Base-by-base conservation (phyloP, 2,797 vertebrate genomes). In the Parotocinclus haroldoi region DNA sequence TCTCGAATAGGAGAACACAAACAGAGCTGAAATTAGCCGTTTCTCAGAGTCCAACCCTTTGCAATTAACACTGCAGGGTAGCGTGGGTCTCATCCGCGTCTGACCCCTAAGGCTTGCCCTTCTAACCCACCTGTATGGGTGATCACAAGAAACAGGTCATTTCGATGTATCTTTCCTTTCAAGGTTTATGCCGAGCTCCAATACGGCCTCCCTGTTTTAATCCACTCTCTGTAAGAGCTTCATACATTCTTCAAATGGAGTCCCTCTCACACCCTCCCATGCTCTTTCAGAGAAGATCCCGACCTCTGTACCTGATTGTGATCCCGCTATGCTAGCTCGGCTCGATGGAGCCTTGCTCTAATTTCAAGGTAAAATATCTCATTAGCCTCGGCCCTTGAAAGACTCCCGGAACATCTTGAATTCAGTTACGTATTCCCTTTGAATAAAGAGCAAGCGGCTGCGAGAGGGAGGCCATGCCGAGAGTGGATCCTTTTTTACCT, bases 401-500 rank as follows among this genome's bases (percentile, higher is more conserved):
- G 87, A 86, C 78, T 86, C 82, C 82, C 78, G 81, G 45, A 83
- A 87, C 79, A 87, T 89, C 88, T 89, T 73, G 80, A 88, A 89
- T 90, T 89, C 88, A 91, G 86, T 90, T 87, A 86, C 81, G 85
- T 82, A 89, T 91, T 92, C 88, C 82, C 85, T 91, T 90, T 90
- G 89, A 89, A 87, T 88, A 80, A 82, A 80, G 84, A 75, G 79
- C 53, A 62, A 62, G 69, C 78, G 65, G 62, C 61, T 78, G 79
- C 81, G 79, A 80, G 76, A 81, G 61, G 61, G 56, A 69, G 54
- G 66, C 59, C 49, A 53, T 61, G 61, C 60, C 45, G 54, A 66
- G 69, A 66, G 68, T 69, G 68, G 71, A 67, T 74, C 75, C 68
- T 72, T 64, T 71, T 62, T 63, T 72, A 76, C 74, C 71, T 73